Conservation (phyloP, 1,140 invertebrate species). For the Plectrocnemia conspersa region DNA sequence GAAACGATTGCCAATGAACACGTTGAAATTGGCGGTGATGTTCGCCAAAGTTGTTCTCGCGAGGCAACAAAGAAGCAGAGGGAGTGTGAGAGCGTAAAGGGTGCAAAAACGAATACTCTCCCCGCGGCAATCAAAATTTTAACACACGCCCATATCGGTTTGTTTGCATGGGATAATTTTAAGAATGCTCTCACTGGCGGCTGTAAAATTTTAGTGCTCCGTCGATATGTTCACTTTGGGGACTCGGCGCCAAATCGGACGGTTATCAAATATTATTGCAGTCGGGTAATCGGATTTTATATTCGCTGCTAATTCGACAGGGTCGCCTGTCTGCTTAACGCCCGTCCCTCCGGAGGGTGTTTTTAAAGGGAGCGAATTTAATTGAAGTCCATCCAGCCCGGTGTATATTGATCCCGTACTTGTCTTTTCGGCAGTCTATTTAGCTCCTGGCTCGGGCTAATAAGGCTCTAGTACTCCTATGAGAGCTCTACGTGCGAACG, state of each 20-base stretch:
- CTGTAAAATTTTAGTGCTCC: too few relatives aligned
- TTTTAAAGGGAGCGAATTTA: constrained; percentile 1
- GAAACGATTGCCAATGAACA: constrained; percentile 2
- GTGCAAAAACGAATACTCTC: too few relatives aligned
- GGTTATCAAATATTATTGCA: background rate
- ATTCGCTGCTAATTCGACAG: background rate
- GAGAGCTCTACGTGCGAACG: constrained; percentile 7
- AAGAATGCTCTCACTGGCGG: too few relatives aligned
- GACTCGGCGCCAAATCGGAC: too few relatives aligned
- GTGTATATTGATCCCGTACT: constrained; percentile 21
- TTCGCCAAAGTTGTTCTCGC: too few relatives aligned
- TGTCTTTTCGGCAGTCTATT: constrained; percentile 20
- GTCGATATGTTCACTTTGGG: too few relatives aligned
- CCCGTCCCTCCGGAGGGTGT: background rate
- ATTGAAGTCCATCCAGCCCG: constrained; percentile 6
- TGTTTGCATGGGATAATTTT: too few relatives aligned
- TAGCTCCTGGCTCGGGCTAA: constrained; percentile 7
- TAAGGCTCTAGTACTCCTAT: constrained; percentile 16
- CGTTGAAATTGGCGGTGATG: background rate
- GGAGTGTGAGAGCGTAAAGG: too few relatives aligned
- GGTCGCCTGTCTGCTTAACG: constrained; percentile 4
- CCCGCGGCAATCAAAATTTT: too few relatives aligned
- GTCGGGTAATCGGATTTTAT: background rate
- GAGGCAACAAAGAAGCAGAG: too few relatives aligned
- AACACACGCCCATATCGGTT: too few relatives aligned